These are phyloP conservation scores for Cantharis rufa DNA, from an alignment of 2,888 invertebrate species.

Conservation along the genomic window DNA sequence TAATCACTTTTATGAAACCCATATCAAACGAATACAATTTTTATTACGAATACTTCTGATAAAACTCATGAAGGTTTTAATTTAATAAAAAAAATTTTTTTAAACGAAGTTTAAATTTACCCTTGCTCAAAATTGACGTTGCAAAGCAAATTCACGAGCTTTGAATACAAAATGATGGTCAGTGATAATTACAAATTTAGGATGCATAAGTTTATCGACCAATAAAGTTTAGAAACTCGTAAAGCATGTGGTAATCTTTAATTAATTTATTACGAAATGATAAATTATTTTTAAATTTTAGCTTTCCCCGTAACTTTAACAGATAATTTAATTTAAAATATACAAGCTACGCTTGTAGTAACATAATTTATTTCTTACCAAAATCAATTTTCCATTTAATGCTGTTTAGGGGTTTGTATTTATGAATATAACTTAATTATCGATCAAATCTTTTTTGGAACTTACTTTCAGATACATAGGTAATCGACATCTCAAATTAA, in stretches of 20 bases:
- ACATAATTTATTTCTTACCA: background rate
- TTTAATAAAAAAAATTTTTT: background rate
- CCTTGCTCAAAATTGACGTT: background rate
- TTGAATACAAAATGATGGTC: background rate
- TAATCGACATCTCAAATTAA: background rate
- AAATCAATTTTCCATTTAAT: background rate
- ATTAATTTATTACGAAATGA: background rate
- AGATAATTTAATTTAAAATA: background rate
- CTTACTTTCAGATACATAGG: background rate
- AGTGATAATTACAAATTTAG: background rate
- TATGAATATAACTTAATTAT: background rate
- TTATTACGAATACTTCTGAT: background rate
- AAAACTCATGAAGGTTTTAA: background rate
- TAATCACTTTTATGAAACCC: no score
- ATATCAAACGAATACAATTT: background rate
- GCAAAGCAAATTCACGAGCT: background rate
- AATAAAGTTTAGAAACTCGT: background rate
- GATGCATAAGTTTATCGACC: background rate
- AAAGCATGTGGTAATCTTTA: background rate
- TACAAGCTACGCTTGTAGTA: background rate
- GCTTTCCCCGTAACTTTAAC: background rate
- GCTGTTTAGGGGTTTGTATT: background rate
- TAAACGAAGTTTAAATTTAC: background rate
- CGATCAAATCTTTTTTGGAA: background rate
- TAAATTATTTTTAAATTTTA: slow-evolving; percentile 1